These are phyloP conservation scores for Heliconius aoede DNA, from an alignment of 2,888 invertebrate species.

Conservation along the genomic window DNA sequence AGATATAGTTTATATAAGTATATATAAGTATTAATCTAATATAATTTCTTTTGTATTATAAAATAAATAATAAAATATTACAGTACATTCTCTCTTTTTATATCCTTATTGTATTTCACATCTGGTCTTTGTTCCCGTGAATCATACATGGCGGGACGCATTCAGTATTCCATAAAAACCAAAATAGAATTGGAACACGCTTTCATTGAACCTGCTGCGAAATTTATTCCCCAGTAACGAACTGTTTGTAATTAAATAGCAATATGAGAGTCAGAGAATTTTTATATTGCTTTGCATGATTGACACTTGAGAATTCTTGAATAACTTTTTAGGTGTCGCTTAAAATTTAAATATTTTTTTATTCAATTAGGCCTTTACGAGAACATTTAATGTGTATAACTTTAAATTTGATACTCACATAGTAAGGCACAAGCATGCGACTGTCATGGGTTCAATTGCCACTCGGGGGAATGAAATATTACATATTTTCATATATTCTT, in stretches of 20 bases:
- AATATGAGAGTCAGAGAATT: background rate
- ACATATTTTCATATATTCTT: no score
- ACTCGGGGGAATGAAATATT: no score
- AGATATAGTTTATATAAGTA: no score
- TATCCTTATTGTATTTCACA: constrained; percentile 14
- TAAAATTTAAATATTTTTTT: no score
- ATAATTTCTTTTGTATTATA: background rate
- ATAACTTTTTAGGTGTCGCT: no score
- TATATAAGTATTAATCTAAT: background rate
- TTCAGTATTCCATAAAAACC: constrained; percentile 52
- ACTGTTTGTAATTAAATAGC: constrained; percentile 31
- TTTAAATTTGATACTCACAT: no score
- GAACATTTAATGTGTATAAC: no score
- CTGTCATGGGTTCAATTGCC: no score
- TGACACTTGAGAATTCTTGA: background rate
- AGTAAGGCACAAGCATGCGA: no score
- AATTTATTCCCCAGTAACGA: constrained; percentile 47
- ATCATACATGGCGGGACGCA: constrained; percentile 50
- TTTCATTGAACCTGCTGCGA: constrained; percentile 46
- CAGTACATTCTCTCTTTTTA: constrained; percentile 1
- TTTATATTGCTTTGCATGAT: background rate
- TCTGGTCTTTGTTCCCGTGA: constrained; percentile 47
- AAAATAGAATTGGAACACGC: constrained; percentile 53
- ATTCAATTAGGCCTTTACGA: no score
- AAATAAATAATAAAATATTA: background rate